These are phyloP conservation scores for Bradynema listronoti DNA, from an alignment of 1,140 invertebrate species.

Conservation along the genomic window DNA sequence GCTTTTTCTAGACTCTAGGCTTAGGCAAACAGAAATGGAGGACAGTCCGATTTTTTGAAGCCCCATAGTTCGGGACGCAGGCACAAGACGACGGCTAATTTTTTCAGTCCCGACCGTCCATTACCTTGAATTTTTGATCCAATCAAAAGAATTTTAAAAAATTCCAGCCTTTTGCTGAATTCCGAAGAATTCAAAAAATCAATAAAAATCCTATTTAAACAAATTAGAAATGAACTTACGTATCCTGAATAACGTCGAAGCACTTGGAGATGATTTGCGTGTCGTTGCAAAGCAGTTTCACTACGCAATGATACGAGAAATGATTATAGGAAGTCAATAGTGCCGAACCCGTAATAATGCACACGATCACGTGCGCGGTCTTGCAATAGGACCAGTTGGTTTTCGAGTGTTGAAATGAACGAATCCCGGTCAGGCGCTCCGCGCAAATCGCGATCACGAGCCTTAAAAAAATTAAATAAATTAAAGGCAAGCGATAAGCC, in stretches of 20 bases:
- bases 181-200: too few species aligned
- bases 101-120: too few species aligned
- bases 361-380: slow-evolving; percentile 25
- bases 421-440: slow-evolving; percentile 42
- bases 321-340: slow-evolving; percentile 45
- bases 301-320: slow-evolving; percentile 41
- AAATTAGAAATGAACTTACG: slow-evolving; percentile 27
- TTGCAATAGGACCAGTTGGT: slow-evolving; percentile 31
- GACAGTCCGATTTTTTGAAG: too few species aligned
- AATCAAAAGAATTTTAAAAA: too few species aligned
- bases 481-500: not conserved
- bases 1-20: too few species aligned
- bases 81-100: too few species aligned
- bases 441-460: slow-evolving; percentile 46
- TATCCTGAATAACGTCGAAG: slow-evolving; percentile 40
- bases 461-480: slow-evolving; percentile 21
- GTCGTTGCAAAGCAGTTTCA: slow-evolving; percentile 39
- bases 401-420: slow-evolving; percentile 26
- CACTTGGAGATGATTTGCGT: slow-evolving; percentile 39
- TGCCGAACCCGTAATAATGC: slow-evolving; percentile 34
- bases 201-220: too few species aligned
- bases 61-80: too few species aligned
- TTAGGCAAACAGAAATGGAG: too few species aligned
- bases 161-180: too few species aligned
- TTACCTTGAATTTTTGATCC: too few species aligned